These are phyloP conservation scores for Camponotus vicinus DNA, from an alignment of 1,140 invertebrate species.

Conservation along the genomic window DNA sequence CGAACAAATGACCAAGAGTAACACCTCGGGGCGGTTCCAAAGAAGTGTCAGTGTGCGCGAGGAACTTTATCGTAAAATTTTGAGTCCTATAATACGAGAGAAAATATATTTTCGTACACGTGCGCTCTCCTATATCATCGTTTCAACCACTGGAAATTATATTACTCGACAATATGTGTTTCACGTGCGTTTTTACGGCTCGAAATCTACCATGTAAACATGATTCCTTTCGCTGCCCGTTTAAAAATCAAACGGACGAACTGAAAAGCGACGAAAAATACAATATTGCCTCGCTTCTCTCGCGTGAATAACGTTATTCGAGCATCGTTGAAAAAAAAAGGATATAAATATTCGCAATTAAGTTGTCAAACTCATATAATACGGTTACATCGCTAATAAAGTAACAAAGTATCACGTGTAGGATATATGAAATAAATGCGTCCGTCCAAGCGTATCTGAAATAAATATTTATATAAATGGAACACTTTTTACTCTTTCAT, in stretches of 20 bases:
- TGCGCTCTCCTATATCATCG: slow-evolving; percentile 18
- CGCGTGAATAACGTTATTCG: slow-evolving; percentile 2
- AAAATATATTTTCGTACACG: slow-evolving; percentile 24
- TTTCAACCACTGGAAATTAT: slow-evolving; percentile 29
- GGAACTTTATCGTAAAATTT: slow-evolving; percentile 36
- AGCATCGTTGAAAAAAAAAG: slow-evolving; percentile 17
- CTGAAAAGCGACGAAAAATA: slow-evolving; percentile 26
- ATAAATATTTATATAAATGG: slow-evolving; percentile 46
- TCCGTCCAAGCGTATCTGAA: slow-evolving; percentile 45
- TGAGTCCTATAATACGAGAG: slow-evolving; percentile 20
- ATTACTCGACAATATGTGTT: slow-evolving; percentile 1
- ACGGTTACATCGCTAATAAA: slow-evolving; percentile 36
- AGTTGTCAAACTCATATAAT: slow-evolving; percentile 45
- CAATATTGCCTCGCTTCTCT: slow-evolving; percentile 27
- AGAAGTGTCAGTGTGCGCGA: slow-evolving; percentile 64
- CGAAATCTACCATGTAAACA: slow-evolving; percentile 9
- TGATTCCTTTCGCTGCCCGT: slow-evolving; percentile 19
- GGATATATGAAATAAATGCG: slow-evolving; percentile 54
- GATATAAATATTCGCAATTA: slow-evolving; percentile 48
- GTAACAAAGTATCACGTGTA: slow-evolving; percentile 37
- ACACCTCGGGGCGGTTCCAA: slow-evolving; percentile 41
- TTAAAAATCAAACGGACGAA: slow-evolving; percentile 16
- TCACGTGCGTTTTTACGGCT: neutral
- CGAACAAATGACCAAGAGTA: slow-evolving; percentile 71
- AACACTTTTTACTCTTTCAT: slow-evolving; percentile 8